These are phyloP conservation scores for Miichthys miiuy DNA, from an alignment of 2,797 vertebrate genomes.

Conservation along the genomic window DNA sequence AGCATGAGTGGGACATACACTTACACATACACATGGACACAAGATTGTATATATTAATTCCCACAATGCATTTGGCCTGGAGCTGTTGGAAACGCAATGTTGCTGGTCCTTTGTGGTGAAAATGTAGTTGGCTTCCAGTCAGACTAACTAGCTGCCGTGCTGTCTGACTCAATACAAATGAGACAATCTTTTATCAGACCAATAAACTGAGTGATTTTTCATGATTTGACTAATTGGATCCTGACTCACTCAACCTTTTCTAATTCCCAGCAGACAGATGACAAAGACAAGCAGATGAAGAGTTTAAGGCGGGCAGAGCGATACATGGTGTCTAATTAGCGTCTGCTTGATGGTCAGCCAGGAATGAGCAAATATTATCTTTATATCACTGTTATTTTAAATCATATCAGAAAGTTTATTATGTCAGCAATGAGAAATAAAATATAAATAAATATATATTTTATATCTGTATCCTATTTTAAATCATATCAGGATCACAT, in stretches of 20 bases:
- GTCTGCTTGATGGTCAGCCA: background rate
- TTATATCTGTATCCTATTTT: too few species aligned
- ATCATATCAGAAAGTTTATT: background rate
- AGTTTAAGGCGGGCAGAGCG: conserved; percentile 29
- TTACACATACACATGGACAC: background rate
- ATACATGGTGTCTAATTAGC: conserved; percentile 42
- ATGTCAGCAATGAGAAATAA: background rate
- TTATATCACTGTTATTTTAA: background rate
- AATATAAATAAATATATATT: background rate
- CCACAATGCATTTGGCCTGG: background rate
- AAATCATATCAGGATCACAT: background rate
- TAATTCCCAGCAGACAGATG: conserved; percentile 60
- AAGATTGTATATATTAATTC: conserved; percentile 28
- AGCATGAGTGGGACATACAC: background rate
- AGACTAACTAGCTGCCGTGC: background rate
- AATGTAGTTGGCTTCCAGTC: conserved; percentile 15
- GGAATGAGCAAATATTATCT: background rate
- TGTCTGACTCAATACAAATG: background rate
- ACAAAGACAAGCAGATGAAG: conserved; percentile 44
- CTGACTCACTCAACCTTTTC: conserved; percentile 58
- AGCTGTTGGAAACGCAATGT: background rate
- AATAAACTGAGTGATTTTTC: conserved; percentile 27
- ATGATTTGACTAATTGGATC: conserved; percentile 74
- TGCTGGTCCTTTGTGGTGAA: background rate
- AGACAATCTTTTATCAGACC: conserved; percentile 30